A percentile compares a stretch with the other conserved stretches of the same genome.
phyloP scores from a whole-genome alignment of 2,888 invertebrate genomes.

The Cerastis rubricosa region DNA sequence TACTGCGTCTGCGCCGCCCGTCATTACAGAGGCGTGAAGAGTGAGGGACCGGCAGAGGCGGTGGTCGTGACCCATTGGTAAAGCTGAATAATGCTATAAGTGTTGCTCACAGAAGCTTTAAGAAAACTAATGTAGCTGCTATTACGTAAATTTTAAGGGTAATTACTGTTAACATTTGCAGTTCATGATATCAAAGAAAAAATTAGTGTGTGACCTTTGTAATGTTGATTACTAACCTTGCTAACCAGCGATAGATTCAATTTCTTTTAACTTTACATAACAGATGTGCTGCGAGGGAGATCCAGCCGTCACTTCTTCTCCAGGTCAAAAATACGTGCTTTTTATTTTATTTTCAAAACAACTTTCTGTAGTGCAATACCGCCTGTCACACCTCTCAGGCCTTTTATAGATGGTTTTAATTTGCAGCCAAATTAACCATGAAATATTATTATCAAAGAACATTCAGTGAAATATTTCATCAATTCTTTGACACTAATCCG shows the following conservation, averaged over 20 bases:
- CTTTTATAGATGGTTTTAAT: neutral
- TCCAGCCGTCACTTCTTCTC: neutral
- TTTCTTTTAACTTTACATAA: neutral
- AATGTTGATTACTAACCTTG: neutral
- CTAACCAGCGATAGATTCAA: neutral
- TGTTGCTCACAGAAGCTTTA: no score
- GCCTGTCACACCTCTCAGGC: neutral
- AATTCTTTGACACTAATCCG: constrained; percentile 28
- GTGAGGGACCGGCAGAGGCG: neutral
- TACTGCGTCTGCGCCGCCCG: neutral
- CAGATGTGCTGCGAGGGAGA: neutral
- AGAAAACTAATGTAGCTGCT: no score
- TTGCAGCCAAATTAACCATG: neutral
- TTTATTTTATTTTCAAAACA: neutral
- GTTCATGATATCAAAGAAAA: neutral
- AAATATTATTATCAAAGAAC: neutral
- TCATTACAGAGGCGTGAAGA: neutral
- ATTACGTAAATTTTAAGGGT: neutral
- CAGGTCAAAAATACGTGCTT: neutral
- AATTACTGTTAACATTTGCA: neutral
- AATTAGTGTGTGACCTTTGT: neutral
- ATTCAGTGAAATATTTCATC: neutral
- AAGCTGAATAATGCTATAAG: neutral
- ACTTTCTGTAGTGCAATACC: neutral
- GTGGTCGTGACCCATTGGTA: neutral